Conservation (phyloP, 2,797 vertebrate genomes). For the Centropyge bicolor region DNA sequence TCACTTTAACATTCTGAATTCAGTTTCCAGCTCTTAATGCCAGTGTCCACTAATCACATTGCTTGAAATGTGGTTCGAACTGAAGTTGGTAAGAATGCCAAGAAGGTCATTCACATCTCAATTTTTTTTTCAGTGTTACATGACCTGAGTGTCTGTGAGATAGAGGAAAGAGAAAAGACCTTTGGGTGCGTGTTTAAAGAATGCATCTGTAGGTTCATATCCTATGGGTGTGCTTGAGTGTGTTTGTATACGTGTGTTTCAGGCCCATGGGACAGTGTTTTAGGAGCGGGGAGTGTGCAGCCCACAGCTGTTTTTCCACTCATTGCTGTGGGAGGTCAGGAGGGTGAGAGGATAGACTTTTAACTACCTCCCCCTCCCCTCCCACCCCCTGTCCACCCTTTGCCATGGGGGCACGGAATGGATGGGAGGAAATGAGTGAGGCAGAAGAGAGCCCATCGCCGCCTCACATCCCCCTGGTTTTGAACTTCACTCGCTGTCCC, state of each 20-base stretch:
- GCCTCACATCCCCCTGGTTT: conserved; percentile 22
- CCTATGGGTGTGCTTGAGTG: conserved; percentile 37
- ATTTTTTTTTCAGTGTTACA: conserved; percentile 6
- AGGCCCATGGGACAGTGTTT: conserved; percentile 54
- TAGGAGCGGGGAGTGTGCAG: conserved; percentile 65
- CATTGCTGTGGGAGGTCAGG: conserved; percentile 65
- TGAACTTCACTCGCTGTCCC: conserved; percentile 63
- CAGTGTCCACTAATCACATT: background rate
- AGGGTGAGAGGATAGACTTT: conserved; percentile 72
- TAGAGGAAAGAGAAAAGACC: conserved; percentile 18
- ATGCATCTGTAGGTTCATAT: conserved; percentile 53
- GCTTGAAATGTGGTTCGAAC: background rate
- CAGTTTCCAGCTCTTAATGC: conserved; percentile 23
- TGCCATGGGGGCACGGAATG: conserved; percentile 25
- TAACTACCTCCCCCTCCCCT: conserved; percentile 56
- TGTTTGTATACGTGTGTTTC: conserved; percentile 48
- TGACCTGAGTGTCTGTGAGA: conserved; percentile 25
- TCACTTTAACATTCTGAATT: conserved; percentile 26
- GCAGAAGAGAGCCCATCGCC: conserved; percentile 18
- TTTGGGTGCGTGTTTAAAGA: conserved; percentile 28
- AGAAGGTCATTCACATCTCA: background rate
- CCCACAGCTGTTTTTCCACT: conserved; percentile 80
- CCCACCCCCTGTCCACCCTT: conserved; percentile 42
- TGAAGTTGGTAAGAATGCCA: background rate
- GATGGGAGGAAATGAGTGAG: conserved; percentile 41